Evolutionary conservation across 2,797 vertebrate species (phyloP), one percentile per base, ranked within the genome.

Genomic region (Ataeniobius toweri): DNA sequence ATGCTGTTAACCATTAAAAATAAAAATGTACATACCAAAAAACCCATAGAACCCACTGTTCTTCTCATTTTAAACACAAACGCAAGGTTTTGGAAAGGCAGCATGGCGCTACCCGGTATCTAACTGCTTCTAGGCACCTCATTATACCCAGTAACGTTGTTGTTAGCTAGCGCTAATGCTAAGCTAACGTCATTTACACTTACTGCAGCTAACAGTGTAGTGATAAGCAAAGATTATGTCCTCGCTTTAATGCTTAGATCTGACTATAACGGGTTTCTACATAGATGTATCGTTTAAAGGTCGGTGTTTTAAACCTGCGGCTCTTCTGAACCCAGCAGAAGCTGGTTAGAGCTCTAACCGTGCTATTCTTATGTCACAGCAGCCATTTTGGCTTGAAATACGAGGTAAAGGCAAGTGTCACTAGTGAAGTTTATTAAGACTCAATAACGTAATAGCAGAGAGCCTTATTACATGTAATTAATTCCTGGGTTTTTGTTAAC

Each of bases 111-210:
- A 20, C 22, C 2, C 5, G 12, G 9, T 13, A 12, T 20, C 10
- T 1, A 3, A 28, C 14, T 3, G 39, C 3, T 39, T 59, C 0
- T 74, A 2, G 68, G 55, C 3, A 4, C 48, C 28, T 58, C 31
- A 26, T 26, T 0, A 5, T 3, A 1, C 14, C 1, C 13, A 3
- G 13, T 22, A 44, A 65, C 16, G 16, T 36, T 59, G 0, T 7
- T 8, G 1, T 18, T 10, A 31, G 81, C 72, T 68, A 76, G 61
- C n/a, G 59, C 44, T 70, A 48, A 75, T 20, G 83, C 85, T 80
- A 76, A 55, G 83, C 85, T 80, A 76, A 79, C 14, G 67, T 67
- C 46, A 31, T 39, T 39, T 20, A 41, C 8, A 63, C 16, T 22
- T 41, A 24, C 20, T 67, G 9, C 36, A 67, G 83, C 80, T 28